phyloP scores from a whole-genome alignment of 92 coral and sea anemone genomes.

The Virgularia gustaviana region DNA sequence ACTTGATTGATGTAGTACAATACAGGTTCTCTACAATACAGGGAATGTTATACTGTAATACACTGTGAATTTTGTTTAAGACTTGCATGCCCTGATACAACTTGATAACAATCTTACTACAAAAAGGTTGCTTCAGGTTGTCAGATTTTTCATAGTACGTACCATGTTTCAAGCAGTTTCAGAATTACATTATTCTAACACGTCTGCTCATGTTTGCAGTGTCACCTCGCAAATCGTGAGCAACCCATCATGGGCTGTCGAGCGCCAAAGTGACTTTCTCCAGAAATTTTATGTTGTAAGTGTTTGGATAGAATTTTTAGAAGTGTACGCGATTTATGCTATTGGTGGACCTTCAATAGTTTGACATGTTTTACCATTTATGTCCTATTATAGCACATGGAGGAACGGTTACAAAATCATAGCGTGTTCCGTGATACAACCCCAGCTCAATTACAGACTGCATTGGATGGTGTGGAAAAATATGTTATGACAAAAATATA shows the following conservation, averaged over 20 bases:
- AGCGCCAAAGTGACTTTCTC: constrained; percentile 88
- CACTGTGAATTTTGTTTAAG: too few species aligned
- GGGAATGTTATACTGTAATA: too few species aligned
- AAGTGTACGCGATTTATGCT: too few species aligned
- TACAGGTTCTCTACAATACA: too few species aligned
- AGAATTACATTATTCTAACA: neutral
- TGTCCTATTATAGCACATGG: constrained; percentile 65
- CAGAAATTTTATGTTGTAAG: constrained; percentile 93
- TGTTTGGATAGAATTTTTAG: too few species aligned
- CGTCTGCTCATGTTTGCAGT: constrained; percentile 37
- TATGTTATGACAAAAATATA: constrained; percentile 89
- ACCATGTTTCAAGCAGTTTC: constrained; percentile 7
- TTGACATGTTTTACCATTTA: neutral
- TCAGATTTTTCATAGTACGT: too few species aligned
- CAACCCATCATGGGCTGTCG: constrained; percentile 70
- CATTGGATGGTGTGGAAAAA: constrained; percentile 89
- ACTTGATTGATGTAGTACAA: too few species aligned
- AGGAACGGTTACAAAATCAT: constrained; percentile 78
- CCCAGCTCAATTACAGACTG: constrained; percentile 72
- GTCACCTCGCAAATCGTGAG: constrained; percentile 64
- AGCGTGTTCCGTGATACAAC: constrained; percentile 77
- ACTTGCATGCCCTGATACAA: too few species aligned
- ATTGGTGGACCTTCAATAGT: neutral
- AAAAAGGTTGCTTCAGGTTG: neutral
- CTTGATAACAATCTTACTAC: too few species aligned